A percentile compares a stretch with the other conserved stretches of the same genome.
Evolutionary conservation across 2,797 vertebrate species (phyloP).

Genomic region (Pseudochirops cupreus): DNA sequence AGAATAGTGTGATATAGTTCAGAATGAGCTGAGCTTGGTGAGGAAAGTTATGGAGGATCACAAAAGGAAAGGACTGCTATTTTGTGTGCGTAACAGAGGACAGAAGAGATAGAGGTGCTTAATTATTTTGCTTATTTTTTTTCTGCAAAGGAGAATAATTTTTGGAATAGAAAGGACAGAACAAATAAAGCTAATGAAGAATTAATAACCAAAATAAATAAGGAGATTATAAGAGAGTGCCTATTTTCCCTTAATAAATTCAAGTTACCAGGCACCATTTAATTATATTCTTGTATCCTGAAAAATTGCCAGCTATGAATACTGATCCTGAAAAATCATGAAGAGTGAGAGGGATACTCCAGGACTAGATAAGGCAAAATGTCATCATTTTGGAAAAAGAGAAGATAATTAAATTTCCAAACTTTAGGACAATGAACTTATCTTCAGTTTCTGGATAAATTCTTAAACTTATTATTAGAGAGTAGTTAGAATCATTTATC

Average conservation of each 20-base stretch:
- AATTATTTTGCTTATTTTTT: background rate
- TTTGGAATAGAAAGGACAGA: background rate
- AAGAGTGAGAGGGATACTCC: too few species aligned
- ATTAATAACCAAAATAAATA: background rate
- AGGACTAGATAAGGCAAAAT: background rate
- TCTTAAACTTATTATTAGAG: background rate
- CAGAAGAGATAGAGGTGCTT: background rate
- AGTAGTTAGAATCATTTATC: background rate
- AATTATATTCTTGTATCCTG: background rate
- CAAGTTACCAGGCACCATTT: background rate
- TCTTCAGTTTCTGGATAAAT: background rate
- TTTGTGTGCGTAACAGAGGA: background rate
- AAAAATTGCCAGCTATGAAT: background rate
- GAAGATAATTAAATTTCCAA: background rate
- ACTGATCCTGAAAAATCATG: background rate
- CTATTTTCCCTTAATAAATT: background rate
- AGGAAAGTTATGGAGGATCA: background rate
- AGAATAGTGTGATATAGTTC: background rate
- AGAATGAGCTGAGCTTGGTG: background rate
- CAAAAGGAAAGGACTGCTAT: background rate
- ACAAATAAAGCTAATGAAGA: background rate
- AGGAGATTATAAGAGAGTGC: background rate
- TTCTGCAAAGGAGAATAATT: background rate
- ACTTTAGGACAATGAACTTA: background rate
- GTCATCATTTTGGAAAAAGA: background rate